Evolutionary conservation across 2,797 vertebrate species (phyloP), one percentile per base, ranked within the genome.

Genomic region (Artibeus jamaicensis): DNA sequence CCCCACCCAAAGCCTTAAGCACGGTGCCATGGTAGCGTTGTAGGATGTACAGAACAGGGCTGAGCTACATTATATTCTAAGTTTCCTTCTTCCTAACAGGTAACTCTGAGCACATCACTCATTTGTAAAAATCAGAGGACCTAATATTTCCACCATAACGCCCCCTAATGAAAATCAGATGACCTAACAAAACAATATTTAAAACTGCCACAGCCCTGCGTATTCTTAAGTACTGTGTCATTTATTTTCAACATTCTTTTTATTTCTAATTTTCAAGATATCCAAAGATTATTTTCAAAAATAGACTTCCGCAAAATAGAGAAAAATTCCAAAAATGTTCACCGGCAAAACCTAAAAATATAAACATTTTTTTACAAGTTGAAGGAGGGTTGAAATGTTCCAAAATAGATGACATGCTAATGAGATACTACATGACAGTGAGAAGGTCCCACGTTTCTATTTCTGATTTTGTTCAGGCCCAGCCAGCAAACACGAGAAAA

Each of bases 171-270:
- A 59, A 93, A 82, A 76, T 46, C 32, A 77, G 50, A 83, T 16
- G 65, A 16, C 6, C 26, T 78, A 65, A 42, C 5, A 26, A 34
- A 50, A 46, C 59, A 29, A 29, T 67, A 81, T 79, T 91, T 93
- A 81, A 12, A 86, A 65, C 29, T 65, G 22, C 9, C 48, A 24
- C 37, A 19, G 34, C 53, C 26, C 9, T 34, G 6, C n/a, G 34
- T 44, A 53, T 78, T 86, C 39, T 93, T 85, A 32, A 3, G 6
- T 76, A 77, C 2, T 32, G 9, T 50, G 6, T 83, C n/a, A 79
- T 67, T 71, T 91, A 50, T 82, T 92, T 78, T 53, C 46, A 67
- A 39, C 3, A n/a, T 59, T 77, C 9, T 55, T 90, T 94, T 95
- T 73, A 48, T 50, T 95, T 81, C 62, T 92, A 82, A 71, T 86